Percentiles rank a stretch among this genome's conserved stretches.
Evolutionary conservation across 2,113 vertebrate genomes (phyloP).

Genomic region (Dromiciops gliroides): DNA sequence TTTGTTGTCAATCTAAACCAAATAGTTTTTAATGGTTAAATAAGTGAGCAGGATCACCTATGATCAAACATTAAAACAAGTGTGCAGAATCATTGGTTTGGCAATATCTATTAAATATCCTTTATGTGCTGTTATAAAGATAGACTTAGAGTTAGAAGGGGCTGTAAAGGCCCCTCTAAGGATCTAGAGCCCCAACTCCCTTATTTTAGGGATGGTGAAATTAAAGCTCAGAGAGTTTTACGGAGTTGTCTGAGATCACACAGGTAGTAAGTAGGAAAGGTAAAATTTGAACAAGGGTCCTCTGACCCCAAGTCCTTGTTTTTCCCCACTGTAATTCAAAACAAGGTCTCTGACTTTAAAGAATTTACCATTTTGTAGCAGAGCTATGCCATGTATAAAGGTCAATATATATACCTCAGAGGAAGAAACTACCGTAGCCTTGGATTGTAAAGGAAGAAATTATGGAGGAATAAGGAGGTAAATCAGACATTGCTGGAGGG

Average conservation of each 20-base stretch:
- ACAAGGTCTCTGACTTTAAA: neutral
- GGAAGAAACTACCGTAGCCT: neutral
- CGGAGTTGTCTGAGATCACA: neutral
- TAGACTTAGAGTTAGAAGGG: neutral
- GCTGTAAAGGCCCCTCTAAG: slow-evolving; percentile 1
- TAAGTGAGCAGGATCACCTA: neutral
- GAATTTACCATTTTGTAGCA: neutral
- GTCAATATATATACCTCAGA: neutral
- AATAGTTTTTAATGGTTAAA: neutral
- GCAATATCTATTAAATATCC: neutral
- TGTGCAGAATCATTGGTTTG: neutral
- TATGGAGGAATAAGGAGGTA: neutral
- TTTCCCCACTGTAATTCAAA: neutral
- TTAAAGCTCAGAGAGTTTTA: neutral
- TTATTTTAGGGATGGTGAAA: slow-evolving; percentile 20
- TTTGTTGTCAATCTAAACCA: neutral
- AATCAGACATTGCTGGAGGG: neutral
- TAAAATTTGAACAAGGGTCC: neutral
- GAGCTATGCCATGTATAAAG: neutral
- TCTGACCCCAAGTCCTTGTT: neutral
- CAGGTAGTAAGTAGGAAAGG: neutral
- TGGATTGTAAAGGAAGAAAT: neutral
- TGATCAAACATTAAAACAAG: neutral
- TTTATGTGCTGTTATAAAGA: neutral
- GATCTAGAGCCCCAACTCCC: neutral